Percentiles rank a stretch among this genome's conserved stretches.
Conservation (phyloP, 2,113 vertebrate species). For the Tauraco erythrolophus region DNA sequence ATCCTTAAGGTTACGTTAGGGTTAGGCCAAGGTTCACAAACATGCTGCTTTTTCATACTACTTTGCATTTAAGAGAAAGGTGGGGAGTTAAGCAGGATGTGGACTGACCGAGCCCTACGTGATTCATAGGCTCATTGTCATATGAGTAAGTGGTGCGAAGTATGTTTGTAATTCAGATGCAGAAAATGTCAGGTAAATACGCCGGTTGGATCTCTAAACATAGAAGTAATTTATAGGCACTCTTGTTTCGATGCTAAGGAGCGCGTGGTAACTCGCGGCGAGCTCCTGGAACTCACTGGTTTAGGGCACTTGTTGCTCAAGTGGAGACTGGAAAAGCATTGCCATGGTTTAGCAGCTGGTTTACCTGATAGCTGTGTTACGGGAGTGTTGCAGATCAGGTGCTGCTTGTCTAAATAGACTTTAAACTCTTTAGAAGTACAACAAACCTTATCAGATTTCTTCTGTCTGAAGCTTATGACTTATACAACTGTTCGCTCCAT, state of each 20-base stretch:
- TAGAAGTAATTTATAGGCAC: accelerated
- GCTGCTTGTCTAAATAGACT: background rate
- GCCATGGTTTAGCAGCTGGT: background rate
- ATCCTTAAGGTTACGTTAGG: background rate
- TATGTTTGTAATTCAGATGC: background rate
- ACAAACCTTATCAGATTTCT: background rate
- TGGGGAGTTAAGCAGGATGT: background rate
- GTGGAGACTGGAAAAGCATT: background rate
- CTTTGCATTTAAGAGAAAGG: background rate
- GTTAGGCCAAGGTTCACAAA: background rate
- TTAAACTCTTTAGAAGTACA: background rate
- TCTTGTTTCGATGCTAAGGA: background rate
- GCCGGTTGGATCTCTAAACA: background rate
- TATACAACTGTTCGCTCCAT: no score
- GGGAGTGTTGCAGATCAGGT: background rate
- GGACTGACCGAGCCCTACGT: accelerated
- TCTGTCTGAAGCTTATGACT: background rate
- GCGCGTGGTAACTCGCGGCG: accelerated
- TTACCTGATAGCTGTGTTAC: background rate
- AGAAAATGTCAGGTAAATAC: background rate
- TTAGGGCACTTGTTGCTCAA: background rate
- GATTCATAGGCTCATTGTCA: background rate
- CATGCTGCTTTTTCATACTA: background rate
- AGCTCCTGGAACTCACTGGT: background rate
- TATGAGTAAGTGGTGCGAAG: background rate